Base-by-base conservation (phyloP, 2,888 invertebrate species). In the Drosophila anomelani region DNA sequence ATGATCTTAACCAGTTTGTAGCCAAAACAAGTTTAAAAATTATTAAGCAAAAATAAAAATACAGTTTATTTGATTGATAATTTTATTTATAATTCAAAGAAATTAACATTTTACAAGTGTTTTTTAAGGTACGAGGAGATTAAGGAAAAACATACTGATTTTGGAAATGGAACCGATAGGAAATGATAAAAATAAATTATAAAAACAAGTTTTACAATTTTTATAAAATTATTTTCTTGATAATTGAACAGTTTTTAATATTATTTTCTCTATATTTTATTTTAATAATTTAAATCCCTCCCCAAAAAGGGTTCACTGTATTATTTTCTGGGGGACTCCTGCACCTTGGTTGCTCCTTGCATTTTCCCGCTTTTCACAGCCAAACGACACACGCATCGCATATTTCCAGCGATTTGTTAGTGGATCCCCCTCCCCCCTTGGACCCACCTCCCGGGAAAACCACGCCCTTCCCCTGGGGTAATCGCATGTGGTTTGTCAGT, bases 401-500 rank as follows among this genome's bases (percentile, higher is more conserved):
- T 77, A 86, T 85, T 85, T 80, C 54, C 78, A 77, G 58, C 85
- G 85, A 84, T 84, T 87, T 84, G 83, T 87, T 77, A 77, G 68
- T 51, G 51, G 49, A 68, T 64, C n/a, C 2, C n/a, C n/a, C 39
- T 3, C 3, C 3, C 9, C 44, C 15, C 8, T 44, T 23, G 23
- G 46, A 69, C 15, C 41, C 32, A 26, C 54, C 59, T 59, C 44
- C 38, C 23, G 38, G 17, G 6, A 51, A 34, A 34, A 34, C 34
- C 49, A 32, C 7, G 1, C n/a, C 17, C 20, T 3, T 38, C 17
- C 32, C 7, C 32, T 34, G 51, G 10, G n/a, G 47, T 86, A 84
- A 84, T 84, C 83, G 85, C 82, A 75, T 84, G 83, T 86, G 83
- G 83, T 86, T 86, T 83, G 85, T 83, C 83, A 81, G 85, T 38